Conservation (phyloP, 2,797 vertebrate genomes). For the Phylloscopus collybita region DNA sequence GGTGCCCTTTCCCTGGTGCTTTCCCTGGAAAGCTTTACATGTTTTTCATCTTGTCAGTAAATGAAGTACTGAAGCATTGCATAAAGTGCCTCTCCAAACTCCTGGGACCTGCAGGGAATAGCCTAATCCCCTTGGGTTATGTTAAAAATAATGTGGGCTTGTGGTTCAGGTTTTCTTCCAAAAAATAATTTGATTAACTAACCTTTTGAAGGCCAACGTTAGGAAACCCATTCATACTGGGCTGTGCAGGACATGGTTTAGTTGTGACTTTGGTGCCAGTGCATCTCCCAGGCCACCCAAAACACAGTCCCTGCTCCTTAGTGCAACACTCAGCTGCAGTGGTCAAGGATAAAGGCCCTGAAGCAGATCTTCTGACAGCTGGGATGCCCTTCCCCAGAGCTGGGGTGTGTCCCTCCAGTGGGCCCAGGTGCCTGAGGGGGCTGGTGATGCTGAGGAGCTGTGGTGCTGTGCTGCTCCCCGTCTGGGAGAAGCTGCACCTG, state of each 20-base stretch:
- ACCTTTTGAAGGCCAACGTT: neutral
- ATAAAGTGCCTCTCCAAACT: neutral
- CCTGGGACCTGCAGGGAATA: neutral
- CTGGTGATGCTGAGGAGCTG: neutral
- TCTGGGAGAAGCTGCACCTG: neutral
- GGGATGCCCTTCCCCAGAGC: neutral
- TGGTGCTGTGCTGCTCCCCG: neutral
- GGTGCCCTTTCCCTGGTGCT: neutral
- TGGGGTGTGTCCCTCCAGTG: rapidly evolving
- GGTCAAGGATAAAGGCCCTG: neutral
- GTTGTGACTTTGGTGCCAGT: neutral
- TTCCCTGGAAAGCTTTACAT: neutral
- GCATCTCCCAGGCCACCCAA: rapidly evolving
- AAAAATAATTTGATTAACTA: neutral
- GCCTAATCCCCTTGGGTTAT: neutral
- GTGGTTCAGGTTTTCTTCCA: neutral
- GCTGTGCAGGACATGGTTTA: neutral
- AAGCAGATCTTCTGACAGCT: neutral
- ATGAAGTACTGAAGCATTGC: neutral
- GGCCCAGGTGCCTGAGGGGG: too few relatives aligned
- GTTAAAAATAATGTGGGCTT: neutral
- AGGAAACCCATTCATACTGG: neutral
- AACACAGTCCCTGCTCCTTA: neutral
- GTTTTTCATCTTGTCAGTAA: neutral
- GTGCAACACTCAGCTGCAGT: rapidly evolving